These are phyloP conservation scores for Drosophila gaucha DNA, from an alignment of 2,888 invertebrate genomes.

Conservation along the genomic window DNA sequence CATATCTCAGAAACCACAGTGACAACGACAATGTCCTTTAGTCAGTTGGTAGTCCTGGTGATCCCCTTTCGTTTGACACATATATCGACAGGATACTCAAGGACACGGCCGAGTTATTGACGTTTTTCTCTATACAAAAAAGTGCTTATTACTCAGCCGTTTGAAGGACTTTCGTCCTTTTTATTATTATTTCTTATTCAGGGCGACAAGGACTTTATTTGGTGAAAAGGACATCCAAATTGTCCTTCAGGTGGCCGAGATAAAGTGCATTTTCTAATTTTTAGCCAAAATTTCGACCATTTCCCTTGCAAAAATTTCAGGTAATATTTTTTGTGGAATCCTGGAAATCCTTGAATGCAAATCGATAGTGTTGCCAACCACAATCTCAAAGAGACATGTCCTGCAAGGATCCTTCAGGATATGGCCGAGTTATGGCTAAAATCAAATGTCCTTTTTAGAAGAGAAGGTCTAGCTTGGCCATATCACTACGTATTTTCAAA, in stretches of 20 bases:
- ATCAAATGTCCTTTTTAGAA: background rate
- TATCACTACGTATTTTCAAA: background rate
- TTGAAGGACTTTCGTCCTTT: background rate
- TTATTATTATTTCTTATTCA: no score
- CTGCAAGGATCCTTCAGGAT: background rate
- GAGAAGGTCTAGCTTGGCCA: background rate
- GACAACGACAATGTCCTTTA: background rate
- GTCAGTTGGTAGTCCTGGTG: background rate
- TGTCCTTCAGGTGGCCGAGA: background rate
- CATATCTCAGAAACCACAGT: background rate
- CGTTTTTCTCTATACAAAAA: background rate
- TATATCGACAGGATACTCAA: background rate
- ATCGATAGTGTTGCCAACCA: background rate
- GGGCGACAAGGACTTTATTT: background rate
- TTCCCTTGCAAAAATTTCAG: background rate
- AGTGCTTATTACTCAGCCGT: background rate
- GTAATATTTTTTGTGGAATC: background rate
- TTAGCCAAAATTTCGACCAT: background rate
- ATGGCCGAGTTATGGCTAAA: background rate
- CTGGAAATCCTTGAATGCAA: background rate
- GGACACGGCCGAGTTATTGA: background rate
- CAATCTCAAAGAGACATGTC: background rate
- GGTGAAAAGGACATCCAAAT: background rate
- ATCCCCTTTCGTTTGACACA: background rate
- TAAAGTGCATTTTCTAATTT: background rate